Percentiles rank a stretch among this genome's conserved stretches.
Evolutionary conservation across 2,888 invertebrate genomes (phyloP).

Genomic region (Nyleta sp.): DNA sequence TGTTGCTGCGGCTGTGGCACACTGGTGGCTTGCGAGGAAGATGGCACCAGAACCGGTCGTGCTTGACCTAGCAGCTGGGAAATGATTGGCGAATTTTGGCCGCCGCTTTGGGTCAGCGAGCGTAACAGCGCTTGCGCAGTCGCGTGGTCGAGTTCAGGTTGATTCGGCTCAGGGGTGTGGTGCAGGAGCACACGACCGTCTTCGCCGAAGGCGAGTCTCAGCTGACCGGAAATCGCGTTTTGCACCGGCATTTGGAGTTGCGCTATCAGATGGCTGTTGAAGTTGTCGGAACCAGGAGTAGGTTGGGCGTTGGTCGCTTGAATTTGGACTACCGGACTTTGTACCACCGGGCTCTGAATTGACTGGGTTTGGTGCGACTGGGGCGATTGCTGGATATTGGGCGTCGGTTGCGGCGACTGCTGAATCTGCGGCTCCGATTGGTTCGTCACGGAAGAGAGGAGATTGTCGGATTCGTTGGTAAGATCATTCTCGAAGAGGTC

Average conservation of each 20-base stretch:
- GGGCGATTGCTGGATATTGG: slow-evolving; percentile 18
- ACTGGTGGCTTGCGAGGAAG: slow-evolving; percentile 52
- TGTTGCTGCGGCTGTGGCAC: slow-evolving; percentile 7
- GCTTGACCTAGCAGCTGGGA: slow-evolving; percentile 78
- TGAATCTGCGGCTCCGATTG: slow-evolving; percentile 70
- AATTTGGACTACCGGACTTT: slow-evolving; percentile 73
- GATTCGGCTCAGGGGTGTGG: slow-evolving; percentile 84
- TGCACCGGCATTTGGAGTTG: slow-evolving; percentile 84
- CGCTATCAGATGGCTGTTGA: slow-evolving; percentile 81
- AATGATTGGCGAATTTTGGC: slow-evolving; percentile 80
- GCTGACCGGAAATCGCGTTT: slow-evolving; percentile 83
- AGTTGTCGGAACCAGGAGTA: slow-evolving; percentile 58
- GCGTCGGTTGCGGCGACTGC: slow-evolving; percentile 63
- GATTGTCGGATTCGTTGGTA: slow-evolving; percentile 72
- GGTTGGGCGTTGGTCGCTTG: slow-evolving; percentile 73
- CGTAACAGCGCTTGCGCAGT: slow-evolving; percentile 80
- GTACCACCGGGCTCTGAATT: slow-evolving; percentile 54
- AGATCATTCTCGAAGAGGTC: slow-evolving; percentile 83
- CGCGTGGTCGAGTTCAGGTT: slow-evolving; percentile 79
- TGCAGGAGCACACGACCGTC: slow-evolving; percentile 87
- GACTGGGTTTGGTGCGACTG: slow-evolving; percentile 7
- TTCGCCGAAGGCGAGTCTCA: slow-evolving; percentile 87
- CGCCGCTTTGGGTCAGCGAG: slow-evolving; percentile 77
- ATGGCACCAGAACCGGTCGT: slow-evolving; percentile 71
- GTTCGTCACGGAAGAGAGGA: slow-evolving; percentile 65